Evolutionary conservation across 2,888 invertebrate genomes (phyloP).

Genomic region (Drosophila greeni): DNA sequence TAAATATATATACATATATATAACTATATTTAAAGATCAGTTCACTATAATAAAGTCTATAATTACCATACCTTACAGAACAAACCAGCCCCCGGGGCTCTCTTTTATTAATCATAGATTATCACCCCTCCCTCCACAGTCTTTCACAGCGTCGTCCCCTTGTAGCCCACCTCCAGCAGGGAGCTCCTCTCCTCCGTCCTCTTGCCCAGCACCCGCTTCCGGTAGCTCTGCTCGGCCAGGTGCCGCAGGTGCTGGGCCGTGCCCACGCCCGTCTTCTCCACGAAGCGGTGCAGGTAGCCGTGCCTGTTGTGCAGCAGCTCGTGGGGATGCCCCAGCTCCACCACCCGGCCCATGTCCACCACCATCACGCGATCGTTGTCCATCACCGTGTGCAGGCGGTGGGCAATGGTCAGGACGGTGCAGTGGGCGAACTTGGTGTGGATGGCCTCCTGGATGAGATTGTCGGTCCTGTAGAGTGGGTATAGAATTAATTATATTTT

Average conservation of each 20-base stretch:
- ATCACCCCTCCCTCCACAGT: slow-evolving; percentile 52
- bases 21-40: slow-evolving; percentile 73
- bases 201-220: slow-evolving; percentile 59
- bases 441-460: slow-evolving; percentile 90
- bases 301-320: slow-evolving; percentile 81
- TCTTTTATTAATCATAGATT: background rate
- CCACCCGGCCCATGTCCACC: slow-evolving; percentile 85
- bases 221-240: slow-evolving; percentile 81
- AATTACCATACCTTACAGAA: slow-evolving; percentile 73
- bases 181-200: background rate
- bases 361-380: slow-evolving; percentile 92
- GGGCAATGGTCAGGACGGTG: slow-evolving; percentile 95
- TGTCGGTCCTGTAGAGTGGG: no score
- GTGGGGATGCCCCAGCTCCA: slow-evolving; percentile 89
- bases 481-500: no score
- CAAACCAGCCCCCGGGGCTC: slow-evolving; percentile 18
- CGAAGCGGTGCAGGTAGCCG: slow-evolving; percentile 83
- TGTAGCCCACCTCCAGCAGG: slow-evolving; percentile 28
- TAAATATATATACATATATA: slow-evolving; percentile 55
- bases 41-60: slow-evolving; percentile 76
- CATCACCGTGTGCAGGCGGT: slow-evolving; percentile 93
- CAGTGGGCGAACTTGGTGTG: slow-evolving; percentile 87
- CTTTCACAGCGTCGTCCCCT: slow-evolving; percentile 64
- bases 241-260: slow-evolving; percentile 81
- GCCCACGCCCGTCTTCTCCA: slow-evolving; percentile 84